Conservation (phyloP, 2,113 vertebrate genomes). For the Smithornis capensis region DNA sequence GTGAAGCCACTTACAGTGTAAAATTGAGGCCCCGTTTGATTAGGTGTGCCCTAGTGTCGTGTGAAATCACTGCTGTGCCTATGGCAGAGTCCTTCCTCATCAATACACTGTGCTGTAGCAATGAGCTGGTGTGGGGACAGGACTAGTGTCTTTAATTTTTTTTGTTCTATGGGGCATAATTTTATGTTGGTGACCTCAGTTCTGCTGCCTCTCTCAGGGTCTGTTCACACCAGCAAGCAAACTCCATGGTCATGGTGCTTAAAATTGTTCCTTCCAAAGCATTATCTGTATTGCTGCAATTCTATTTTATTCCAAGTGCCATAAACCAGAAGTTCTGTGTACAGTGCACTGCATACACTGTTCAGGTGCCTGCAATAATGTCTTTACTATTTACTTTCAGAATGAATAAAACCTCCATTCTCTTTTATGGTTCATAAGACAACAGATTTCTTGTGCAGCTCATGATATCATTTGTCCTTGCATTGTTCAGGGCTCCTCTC, state of each 20-base stretch:
- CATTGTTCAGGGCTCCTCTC: not conserved
- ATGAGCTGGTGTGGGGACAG: not conserved
- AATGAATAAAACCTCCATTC: not conserved
- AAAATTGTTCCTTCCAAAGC: not conserved
- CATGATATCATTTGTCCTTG: not conserved
- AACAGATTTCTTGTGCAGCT: not conserved
- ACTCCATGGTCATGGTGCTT: not conserved
- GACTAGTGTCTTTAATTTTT: not conserved
- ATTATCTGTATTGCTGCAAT: not conserved
- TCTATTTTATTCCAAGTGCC: not conserved
- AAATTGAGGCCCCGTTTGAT: not conserved
- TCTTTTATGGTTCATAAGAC: not conserved
- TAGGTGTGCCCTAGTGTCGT: not conserved
- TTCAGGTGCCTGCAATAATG: not conserved
- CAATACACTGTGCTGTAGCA: not conserved
- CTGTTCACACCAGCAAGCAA: not conserved
- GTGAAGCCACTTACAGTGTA: not conserved
- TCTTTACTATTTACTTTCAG: not conserved
- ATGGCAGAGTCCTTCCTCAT: not conserved
- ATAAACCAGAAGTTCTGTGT: not conserved
- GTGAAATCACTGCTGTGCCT: not conserved
- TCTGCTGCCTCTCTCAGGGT: not conserved
- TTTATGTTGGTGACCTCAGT: not conserved
- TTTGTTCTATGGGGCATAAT: not conserved
- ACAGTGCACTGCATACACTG: not conserved